These are phyloP conservation scores for Delichon dasypus DNA, from an alignment of 2,797 vertebrate genomes.

Conservation along the genomic window DNA sequence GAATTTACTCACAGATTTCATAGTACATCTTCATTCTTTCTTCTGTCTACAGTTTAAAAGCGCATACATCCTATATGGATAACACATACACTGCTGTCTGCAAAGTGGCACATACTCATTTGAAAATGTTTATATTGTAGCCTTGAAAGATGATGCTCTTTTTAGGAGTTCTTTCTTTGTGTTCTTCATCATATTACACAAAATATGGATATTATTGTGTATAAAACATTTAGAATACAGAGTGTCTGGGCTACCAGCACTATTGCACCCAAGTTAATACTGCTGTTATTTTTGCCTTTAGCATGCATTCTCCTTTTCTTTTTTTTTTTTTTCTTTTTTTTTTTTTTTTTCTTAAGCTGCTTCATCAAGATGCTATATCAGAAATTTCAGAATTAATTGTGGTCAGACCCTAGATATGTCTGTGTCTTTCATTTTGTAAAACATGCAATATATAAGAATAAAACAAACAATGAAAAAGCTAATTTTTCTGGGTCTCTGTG, in stretches of 20 bases:
- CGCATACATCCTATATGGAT: background rate
- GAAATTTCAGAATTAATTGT: conserved; percentile 62
- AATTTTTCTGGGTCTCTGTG: conserved; percentile 32
- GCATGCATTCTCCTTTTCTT: conserved; percentile 17
- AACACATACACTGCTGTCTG: background rate
- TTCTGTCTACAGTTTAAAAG: background rate
- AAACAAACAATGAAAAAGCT: background rate
- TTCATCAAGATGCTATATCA: conserved; percentile 41
- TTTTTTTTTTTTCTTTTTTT: background rate
- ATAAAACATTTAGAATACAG: conserved; percentile 27
- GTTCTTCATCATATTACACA: background rate
- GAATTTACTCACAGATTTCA: background rate
- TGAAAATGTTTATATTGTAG: background rate
- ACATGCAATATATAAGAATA: background rate
- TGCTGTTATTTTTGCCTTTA: conserved; percentile 51
- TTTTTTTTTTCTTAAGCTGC: background rate
- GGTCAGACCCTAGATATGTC: conserved; percentile 42
- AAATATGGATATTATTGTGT: conserved; percentile 35
- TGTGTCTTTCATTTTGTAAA: conserved; percentile 51
- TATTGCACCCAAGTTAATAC: conserved; percentile 50
- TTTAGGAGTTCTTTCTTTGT: conserved; percentile 13
- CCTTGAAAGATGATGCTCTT: conserved; percentile 37
- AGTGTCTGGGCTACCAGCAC: conserved; percentile 24
- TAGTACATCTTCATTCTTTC: background rate
- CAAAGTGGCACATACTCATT: background rate